Evolutionary conservation across 1,140 invertebrate genomes (phyloP).

Genomic region (Seison nebaliae): DNA sequence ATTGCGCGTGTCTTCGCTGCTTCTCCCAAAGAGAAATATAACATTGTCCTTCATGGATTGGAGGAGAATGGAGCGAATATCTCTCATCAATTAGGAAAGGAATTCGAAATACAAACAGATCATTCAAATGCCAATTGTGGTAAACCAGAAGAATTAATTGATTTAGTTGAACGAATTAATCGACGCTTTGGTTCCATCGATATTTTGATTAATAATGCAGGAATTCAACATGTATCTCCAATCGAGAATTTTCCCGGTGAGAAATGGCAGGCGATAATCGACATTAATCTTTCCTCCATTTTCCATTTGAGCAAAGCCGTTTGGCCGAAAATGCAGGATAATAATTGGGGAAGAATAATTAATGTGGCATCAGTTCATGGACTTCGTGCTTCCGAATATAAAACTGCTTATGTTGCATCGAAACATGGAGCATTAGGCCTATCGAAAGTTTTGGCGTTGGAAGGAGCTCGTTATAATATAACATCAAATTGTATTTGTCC

Average conservation of each 20-base stretch:
- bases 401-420: conserved; percentile 21
- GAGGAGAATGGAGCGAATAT: conserved; percentile 14
- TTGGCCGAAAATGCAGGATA: conserved; percentile 20
- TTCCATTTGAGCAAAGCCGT: conserved; percentile 19
- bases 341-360: conserved; percentile 23
- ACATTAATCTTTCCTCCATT: conserved; percentile 20
- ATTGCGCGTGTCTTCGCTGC: conserved; percentile 20
- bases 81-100: conserved; percentile 3
- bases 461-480: conserved; percentile 20
- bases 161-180: conserved; percentile 13
- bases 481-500: conserved; percentile 24
- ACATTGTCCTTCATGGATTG: conserved; percentile 21
- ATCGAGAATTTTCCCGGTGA: conserved; percentile 21
- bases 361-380: conserved; percentile 24
- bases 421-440: conserved; percentile 23
- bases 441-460: conserved; percentile 21
- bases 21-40: conserved; percentile 18
- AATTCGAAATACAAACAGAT: conserved; percentile 10
- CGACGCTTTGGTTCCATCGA: conserved; percentile 16
- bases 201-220: conserved; percentile 22
- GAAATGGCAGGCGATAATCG: conserved; percentile 20
- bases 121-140: conserved; percentile 12
- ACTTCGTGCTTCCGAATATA: conserved; percentile 18
- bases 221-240: conserved; percentile 20
- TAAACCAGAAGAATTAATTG: conserved; percentile 6